Evolutionary conservation across 2,888 invertebrate species (phyloP), one percentile per base, ranked within the genome.

Genomic region (Chydorus sphaericus): DNA sequence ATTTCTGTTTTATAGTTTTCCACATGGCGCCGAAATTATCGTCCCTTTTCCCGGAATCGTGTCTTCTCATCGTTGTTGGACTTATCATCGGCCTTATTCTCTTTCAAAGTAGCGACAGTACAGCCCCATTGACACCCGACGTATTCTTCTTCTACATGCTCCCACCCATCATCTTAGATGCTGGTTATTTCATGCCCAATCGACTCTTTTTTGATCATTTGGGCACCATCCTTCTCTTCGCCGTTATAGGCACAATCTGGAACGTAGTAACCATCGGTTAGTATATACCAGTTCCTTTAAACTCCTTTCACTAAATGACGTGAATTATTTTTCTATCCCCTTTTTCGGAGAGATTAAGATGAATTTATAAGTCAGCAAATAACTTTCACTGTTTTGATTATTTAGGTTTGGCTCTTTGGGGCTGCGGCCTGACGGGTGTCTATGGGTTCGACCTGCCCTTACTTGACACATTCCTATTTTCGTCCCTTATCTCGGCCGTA

Each of bases 121-220:
- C 86, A 62, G 87, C 83, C 60, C 88, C 91, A 1, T 75, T 97
- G 55, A 90, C 93, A 2, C 91, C 96, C 1, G 86, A 90, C 69
- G 87, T 89, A 14, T 97, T 97, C 79, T 97, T 97, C 76, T 80
- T 96, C 61, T 94, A 91, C 71, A 90, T 96, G 85, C 77, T 97
- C 65, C 97, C 97, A 39, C 97, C 97, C 37, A 97, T 98, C 65
- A 96, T 97, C 63, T 77, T 97, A 66, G 97, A 97, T 69, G 97
- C 97, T 6, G 97, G 96, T n/a, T 97, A 97, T 71, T 96, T 93
- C 72, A 96, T 96, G 96, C 96, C 96, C 20, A 94, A 94, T 70
- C 77, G 96, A 65, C 77, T 94, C 65, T 97, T 98, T 76, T 97
- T 97, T 71, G 96, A 97, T 70, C 94, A 98, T 69, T 78, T 97